A percentile compares a stretch with the other conserved stretches of the same genome.
Evolutionary conservation across 2,888 invertebrate genomes (phyloP).

Genomic region (Drosophila formosana): DNA sequence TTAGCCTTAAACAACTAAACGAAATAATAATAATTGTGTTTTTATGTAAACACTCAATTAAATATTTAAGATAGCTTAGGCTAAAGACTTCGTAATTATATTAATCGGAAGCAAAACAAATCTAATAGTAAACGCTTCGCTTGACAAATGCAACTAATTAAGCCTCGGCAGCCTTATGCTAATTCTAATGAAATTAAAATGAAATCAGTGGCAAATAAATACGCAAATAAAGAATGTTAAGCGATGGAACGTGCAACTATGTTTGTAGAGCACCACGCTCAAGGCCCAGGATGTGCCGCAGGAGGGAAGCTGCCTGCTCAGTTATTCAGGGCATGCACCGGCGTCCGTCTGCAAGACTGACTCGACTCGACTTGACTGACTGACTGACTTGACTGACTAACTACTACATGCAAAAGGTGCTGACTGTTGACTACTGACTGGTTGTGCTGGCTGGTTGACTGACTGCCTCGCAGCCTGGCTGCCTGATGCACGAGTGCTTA

Average conservation of each 20-base stretch:
- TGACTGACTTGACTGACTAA: slow-evolving; percentile 26
- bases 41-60: no score
- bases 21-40: no score
- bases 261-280: slow-evolving; percentile 8
- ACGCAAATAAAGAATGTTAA: slow-evolving; percentile 42
- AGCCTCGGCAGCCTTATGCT: slow-evolving; percentile 37
- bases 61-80: no score
- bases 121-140: neutral
- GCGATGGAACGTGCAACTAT: slow-evolving; percentile 24
- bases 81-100: no score
- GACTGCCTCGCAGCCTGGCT: slow-evolving; percentile 31
- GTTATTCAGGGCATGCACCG: slow-evolving; percentile 64
- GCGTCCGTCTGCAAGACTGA: slow-evolving; percentile 19
- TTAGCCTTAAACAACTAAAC: no score
- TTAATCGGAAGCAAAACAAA: neutral
- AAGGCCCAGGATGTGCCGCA: slow-evolving; percentile 25
- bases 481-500: slow-evolving; percentile 60
- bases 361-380: slow-evolving; percentile 25
- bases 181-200: slow-evolving; percentile 70
- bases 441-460: slow-evolving; percentile 50
- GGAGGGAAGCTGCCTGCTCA: slow-evolving; percentile 30
- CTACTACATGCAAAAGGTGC: slow-evolving; percentile 30
- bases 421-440: slow-evolving; percentile 16
- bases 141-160: slow-evolving; percentile 41
- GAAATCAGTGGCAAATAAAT: slow-evolving; percentile 64